Conservation (phyloP, 2,113 vertebrate genomes). For the Maccullochella peelii region DNA sequence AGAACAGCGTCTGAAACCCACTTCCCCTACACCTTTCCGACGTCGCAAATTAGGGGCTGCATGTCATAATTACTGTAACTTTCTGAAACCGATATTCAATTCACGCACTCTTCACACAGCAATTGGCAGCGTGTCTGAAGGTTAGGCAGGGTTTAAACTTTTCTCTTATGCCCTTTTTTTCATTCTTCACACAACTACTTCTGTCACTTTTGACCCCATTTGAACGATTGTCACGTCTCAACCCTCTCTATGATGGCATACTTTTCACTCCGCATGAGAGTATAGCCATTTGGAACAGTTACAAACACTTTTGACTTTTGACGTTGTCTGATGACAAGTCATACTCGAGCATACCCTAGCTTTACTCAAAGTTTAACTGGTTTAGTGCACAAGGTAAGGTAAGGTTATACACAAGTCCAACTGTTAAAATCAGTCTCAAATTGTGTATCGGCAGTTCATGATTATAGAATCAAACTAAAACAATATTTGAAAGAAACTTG, state of each 20-base stretch:
- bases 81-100: background rate
- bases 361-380: no score
- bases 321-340: background rate
- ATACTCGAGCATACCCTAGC: no score
- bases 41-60: background rate
- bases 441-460: background rate
- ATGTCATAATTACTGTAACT: background rate
- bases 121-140: background rate
- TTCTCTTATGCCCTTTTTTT: background rate
- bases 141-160: background rate
- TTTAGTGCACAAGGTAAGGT: background rate
- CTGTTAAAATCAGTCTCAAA: background rate
- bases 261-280: no score
- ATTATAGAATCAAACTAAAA: background rate
- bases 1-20: background rate
- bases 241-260: no score
- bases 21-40: background rate
- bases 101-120: background rate
- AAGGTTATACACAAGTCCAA: no score
- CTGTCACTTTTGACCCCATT: no score
- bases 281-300: no score
- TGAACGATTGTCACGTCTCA: no score
- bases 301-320: background rate
- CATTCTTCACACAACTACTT: background rate
- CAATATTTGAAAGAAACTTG: background rate